Base-by-base conservation (phyloP, 2,888 invertebrate genomes). In the Deilephila porcellus region DNA sequence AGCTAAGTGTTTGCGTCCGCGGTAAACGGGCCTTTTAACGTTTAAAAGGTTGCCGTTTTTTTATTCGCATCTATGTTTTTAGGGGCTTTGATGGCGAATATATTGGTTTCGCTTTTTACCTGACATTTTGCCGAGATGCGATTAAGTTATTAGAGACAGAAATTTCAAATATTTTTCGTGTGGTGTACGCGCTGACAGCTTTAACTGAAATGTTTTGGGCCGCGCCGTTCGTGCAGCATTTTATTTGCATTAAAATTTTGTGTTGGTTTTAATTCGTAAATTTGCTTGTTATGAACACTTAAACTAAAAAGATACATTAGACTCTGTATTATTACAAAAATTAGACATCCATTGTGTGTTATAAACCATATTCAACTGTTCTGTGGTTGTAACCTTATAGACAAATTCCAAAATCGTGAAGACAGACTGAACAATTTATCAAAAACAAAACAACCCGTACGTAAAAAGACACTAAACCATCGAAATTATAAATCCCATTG, bases 1-100 rank as follows among this genome's bases (percentile, higher is more conserved):
- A 89, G 91, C 90, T 94, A 94, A 94, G 93, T 94, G 94, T 94
- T 94, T 94, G 93, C 91, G 93, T 93, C 93, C 93, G 89, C 93
- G 91, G 91, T 94, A 94, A 94, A 93, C 94, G 94, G 90, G 89
- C 93, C 94, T 94, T 94, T 94, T 94, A 94, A 89, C 92, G 90
- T 91, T 93, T 93, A 90, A 94, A 94, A 92, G 90, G 90, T 88
- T 87, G 86, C 45, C 67, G 86, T 84, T 90, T 90, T 45, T 91
- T 93, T 89, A 84, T 79, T 86, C 85, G 81, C 81, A 83, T 86
- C 88, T 85, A 88, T 88, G 90, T 90, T 93, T 90, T 93, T 92
- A 91, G 90, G 87, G 80, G 89, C 90, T 91, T 91, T 93, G 90
- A 91, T 88, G 88, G 87, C 85, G 86, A 82, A 87, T 88, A 89